Base-by-base conservation (phyloP, 2,113 vertebrate genomes). In the Rallus limicola region DNA sequence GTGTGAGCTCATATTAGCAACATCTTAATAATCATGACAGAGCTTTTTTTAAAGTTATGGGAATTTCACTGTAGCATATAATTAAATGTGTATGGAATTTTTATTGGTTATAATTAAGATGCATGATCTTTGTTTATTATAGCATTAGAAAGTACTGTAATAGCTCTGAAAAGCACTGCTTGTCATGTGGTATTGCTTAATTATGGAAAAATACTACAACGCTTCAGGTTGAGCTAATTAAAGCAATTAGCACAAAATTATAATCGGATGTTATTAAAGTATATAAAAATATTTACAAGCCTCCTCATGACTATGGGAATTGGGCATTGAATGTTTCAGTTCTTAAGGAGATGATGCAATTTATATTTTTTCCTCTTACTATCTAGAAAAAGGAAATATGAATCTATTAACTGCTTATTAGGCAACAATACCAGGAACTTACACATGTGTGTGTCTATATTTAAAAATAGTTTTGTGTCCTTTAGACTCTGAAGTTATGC, bases 81-180 rank as follows among this genome's bases (percentile, higher is more conserved):
- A 98, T 98, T 98, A 97, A 98, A 97, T 97, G 95, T 97, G 91
- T 97, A 97, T 68, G 93, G 92, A 97, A 97, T 97, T 95, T 97
- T 97, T 98, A 98, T 98, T 97, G 72, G 93, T 77, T 96, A 83
- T 98, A 97, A 98, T 98, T 98, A 97, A 98, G 97, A 97, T 83
- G 90, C 84, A 97, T 92, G 91, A 98, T 97, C 86, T 97, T 89
- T 98, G 91, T 97, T 97, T 96, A 97, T 98, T 96, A 95, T 84
- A 82, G 87, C 94, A 92, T 97, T 96, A 96, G 91, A 94, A 96
- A 95, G 85, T 91, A 64, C 56, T 88, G 14, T 88, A 97, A 92
- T 95, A 82, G 91, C 67, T 48, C 75, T 94, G 72, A 96, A 97
- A 97, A 87, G 55, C 53, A 69, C 55, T 90, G 69, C 70, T 93